Base-by-base conservation (phyloP, 2,113 vertebrate species). In the Leptosomus discolor region DNA sequence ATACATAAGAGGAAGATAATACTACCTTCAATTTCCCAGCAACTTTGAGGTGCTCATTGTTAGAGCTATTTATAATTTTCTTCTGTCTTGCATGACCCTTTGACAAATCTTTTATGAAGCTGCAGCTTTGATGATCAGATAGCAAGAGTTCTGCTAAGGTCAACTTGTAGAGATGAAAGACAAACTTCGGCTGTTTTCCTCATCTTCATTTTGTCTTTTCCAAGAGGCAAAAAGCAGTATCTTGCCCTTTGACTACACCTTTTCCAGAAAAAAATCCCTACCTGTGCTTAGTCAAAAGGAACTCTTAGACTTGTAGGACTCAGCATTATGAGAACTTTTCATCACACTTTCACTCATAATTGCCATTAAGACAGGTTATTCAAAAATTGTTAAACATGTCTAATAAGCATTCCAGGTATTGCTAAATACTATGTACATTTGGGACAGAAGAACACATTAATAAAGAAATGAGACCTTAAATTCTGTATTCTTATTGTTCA, bases 121-220 rank as follows among this genome's bases (percentile, higher is more conserved):
- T 93, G 43, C 23, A 86, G 39, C 80, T 96, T 92, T 95, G 83
- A 96, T 85, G 76, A 91, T 91, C 77, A 90, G 69, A 89, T 20
- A 93, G 54, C 29, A 81, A 60, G 53, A 67, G 58, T 39, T 81
- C 63, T 92, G 56, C 58, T 87, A 71, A 64, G 41, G 92, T 30
- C 4, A 3, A 85, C 54, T n/a, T 61, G 83, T 94, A 85, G 71
- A 91, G 67, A 94, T 87, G 54, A 96, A 97, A 95, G 67, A 75
- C 18, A 77, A 90, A 90, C 36, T 85, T 84, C 15, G 61, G 43
- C 34, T 82, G 13, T 87, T 93, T 92, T 87, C 65, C 27, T 67
- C 13, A 58, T 78, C 43, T 70, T 93, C 27, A 77, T 95, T 95
- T 94, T 74, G 27, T 77, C 63, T 92, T 94, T 85, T 65, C 39